A percentile compares a stretch with the other conserved stretches of the same genome.
These are phyloP conservation scores for Zelostemma sp. DNA, from an alignment of 1,140 invertebrate species.

Conservation along the genomic window DNA sequence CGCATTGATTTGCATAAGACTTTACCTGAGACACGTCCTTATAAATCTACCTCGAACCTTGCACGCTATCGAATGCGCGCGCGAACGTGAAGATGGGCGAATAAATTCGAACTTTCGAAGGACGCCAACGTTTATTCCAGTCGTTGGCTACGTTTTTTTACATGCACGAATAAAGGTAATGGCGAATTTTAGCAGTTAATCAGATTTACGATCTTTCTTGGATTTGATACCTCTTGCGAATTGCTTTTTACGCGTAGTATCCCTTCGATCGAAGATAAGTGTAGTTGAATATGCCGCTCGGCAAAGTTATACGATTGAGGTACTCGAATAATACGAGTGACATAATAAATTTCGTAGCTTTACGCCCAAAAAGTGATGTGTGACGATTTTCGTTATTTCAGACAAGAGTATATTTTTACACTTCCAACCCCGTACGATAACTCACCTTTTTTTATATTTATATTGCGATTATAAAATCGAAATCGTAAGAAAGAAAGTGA, in stretches of 20 bases:
- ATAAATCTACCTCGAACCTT: slow-evolving; percentile 49
- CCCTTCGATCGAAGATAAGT: slow-evolving; percentile 28
- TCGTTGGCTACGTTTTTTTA: slow-evolving; percentile 21
- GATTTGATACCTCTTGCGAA: slow-evolving; percentile 26
- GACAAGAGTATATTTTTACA: too few species aligned
- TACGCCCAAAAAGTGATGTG: too few species aligned
- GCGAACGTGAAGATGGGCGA: slow-evolving; percentile 23
- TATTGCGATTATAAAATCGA: too few species aligned
- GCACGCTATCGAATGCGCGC: slow-evolving; percentile 30
- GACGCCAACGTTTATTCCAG: slow-evolving; percentile 20
- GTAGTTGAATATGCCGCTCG: slow-evolving; percentile 22
- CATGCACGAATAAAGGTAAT: slow-evolving; percentile 23
- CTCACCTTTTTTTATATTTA: too few species aligned
- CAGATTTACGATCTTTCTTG: slow-evolving; percentile 37
- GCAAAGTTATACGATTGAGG: slow-evolving; percentile 25
- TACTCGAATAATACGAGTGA: background rate
- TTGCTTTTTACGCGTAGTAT: slow-evolving; percentile 17
- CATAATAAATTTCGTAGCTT: too few species aligned
- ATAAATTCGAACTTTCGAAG: slow-evolving; percentile 33
- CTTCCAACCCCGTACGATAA: too few species aligned
- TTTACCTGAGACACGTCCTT: slow-evolving; percentile 53
- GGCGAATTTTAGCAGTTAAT: slow-evolving; percentile 34
- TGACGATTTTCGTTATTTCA: too few species aligned
- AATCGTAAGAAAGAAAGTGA: too few species aligned
- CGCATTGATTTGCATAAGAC: slow-evolving; percentile 64